These are phyloP conservation scores for Podiceps cristatus DNA, from an alignment of 2,113 vertebrate species.

Conservation along the genomic window DNA sequence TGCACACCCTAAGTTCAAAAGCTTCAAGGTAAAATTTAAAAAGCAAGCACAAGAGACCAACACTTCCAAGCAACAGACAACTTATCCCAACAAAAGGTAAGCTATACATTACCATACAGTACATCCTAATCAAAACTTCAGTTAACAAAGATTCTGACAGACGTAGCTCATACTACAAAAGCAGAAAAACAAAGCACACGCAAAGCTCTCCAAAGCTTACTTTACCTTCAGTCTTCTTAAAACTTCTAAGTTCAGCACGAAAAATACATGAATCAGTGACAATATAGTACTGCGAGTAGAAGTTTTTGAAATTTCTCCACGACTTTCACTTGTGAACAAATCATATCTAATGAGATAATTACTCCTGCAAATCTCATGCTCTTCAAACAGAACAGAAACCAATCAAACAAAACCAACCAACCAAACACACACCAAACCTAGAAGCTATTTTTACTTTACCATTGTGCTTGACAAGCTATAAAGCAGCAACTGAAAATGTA, in stretches of 20 bases:
- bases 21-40: background rate
- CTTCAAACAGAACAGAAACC: background rate
- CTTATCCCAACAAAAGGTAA: background rate
- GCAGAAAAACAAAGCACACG: background rate
- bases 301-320: background rate
- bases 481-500: background rate
- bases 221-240: background rate
- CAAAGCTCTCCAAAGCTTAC: background rate
- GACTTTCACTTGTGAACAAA: background rate
- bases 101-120: background rate
- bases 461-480: background rate
- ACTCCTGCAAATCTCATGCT: background rate
- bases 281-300: background rate
- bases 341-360: background rate
- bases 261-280: background rate
- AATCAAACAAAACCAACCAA: background rate
- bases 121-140: background rate
- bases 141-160: background rate
- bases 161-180: background rate
- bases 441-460: background rate
- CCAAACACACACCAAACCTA: too few species aligned
- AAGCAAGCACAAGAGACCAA: background rate
- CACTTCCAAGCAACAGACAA: background rate
- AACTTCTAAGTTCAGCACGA: background rate
- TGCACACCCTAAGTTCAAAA: background rate